Evolutionary conservation across 2,888 invertebrate species (phyloP).

Genomic region (Myathropa florea): DNA sequence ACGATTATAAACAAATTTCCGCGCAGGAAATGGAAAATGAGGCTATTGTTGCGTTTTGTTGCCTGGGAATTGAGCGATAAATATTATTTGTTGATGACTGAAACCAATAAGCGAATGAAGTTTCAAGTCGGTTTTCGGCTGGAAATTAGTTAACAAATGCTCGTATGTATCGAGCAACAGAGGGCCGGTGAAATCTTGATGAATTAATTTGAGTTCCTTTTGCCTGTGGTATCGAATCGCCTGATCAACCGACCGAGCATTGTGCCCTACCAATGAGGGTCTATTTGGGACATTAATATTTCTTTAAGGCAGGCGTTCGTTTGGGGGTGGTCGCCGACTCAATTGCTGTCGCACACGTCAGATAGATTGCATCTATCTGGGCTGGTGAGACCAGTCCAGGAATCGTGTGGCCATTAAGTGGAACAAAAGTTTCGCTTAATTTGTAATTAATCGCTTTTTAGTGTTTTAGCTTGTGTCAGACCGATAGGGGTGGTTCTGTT

Average conservation of each 20-base stretch:
- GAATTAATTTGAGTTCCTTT: slow-evolving; percentile 60
- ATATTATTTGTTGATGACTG: slow-evolving; percentile 70
- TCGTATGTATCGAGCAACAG: neutral
- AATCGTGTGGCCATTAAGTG: slow-evolving; percentile 41
- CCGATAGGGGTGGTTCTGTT: slow-evolving; percentile 21
- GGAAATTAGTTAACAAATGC: slow-evolving; percentile 60
- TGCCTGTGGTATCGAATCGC: slow-evolving; percentile 37
- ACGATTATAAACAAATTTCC: slow-evolving; percentile 72
- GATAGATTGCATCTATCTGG: slow-evolving; percentile 53
- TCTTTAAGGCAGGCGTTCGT: slow-evolving; percentile 42
- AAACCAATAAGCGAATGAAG: slow-evolving; percentile 69
- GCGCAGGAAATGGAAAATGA: slow-evolving; percentile 70
- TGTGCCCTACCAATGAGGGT: slow-evolving; percentile 38
- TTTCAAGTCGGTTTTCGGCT: neutral
- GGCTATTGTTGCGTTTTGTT: slow-evolving; percentile 64
- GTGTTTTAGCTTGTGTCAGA: slow-evolving; percentile 10
- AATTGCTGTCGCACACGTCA: slow-evolving; percentile 65
- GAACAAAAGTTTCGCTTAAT: slow-evolving; percentile 66
- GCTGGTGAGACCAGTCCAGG: neutral
- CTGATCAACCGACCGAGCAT: slow-evolving; percentile 54
- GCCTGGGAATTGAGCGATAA: slow-evolving; percentile 66
- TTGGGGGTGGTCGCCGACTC: slow-evolving; percentile 42
- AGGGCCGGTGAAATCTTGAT: slow-evolving; percentile 65
- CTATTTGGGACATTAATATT: slow-evolving; percentile 49
- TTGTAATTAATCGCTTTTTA: slow-evolving; percentile 70